A percentile compares a stretch with the other conserved stretches of the same genome.
Evolutionary conservation across 2,113 vertebrate species (phyloP).

Genomic region (Cettia cetti): DNA sequence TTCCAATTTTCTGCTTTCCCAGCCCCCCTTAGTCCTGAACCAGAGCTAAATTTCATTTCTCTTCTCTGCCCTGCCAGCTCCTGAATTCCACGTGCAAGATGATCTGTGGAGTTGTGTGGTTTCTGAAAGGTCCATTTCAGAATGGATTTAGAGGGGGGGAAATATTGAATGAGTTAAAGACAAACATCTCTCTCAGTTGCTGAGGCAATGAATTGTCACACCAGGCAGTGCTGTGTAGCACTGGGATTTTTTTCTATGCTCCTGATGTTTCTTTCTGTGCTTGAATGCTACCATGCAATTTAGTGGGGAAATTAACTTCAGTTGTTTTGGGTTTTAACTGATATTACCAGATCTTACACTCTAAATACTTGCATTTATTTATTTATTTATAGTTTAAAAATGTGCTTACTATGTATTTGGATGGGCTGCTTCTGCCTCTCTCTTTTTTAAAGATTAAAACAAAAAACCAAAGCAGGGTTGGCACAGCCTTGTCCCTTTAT

Average conservation of each 20-base stretch:
- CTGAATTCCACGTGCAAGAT: not conserved
- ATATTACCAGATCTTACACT: not conserved
- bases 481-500: constrained; percentile 1
- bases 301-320: not conserved
- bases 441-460: not conserved
- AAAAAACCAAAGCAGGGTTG: not conserved
- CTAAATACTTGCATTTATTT: not conserved
- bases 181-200: not conserved
- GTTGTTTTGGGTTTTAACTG: not conserved
- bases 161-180: not conserved
- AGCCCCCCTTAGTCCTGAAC: not conserved
- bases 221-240: not conserved
- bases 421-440: not conserved
- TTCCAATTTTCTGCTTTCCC: not conserved
- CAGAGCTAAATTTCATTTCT: not conserved
- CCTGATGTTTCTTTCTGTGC: not conserved
- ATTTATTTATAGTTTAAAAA: not conserved
- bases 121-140: not conserved
- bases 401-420: not conserved
- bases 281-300: not conserved
- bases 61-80: not conserved
- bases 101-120: not conserved
- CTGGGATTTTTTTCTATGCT: not conserved
- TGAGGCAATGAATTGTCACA: not conserved
- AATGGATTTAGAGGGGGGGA: not conserved